Base-by-base conservation (phyloP, 1,140 invertebrate genomes). In the Drosophila saltans region DNA sequence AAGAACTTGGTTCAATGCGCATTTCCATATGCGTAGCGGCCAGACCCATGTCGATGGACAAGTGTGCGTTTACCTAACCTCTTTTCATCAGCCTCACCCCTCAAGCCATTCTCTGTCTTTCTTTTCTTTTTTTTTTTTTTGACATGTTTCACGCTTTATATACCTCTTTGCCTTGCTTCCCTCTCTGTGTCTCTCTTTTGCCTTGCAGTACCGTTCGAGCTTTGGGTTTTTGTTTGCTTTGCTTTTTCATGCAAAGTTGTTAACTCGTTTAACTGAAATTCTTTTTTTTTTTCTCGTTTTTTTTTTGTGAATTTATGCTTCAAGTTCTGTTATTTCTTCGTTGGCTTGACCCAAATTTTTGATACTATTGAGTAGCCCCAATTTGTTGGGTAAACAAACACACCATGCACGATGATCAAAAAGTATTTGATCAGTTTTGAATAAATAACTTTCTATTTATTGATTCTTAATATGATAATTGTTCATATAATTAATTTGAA, bases 201-300 rank as follows among this genome's bases (percentile, higher is more conserved):
- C 52, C 30, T 21, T 33, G 52, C 52, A 26, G 7, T 52, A 24
- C 61, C 75, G 55, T 66, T 67, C 79, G 75, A 64, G 72, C 78
- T 72, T 60, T 82, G 75, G 80, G 75, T 82, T 75, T 83, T 72
- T 86, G 82, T 86, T 88, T 88, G 83, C 67, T 59, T 75, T 68
- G 68, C 72, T 74, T 77, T 84, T 80, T 80, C 84, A 88, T 88
- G 84, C 84, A 89, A 89, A 89, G 84, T 81, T 84, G 84, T 81
- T 90, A 89, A 81, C 84, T 89, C 81, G 84, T 75, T 89, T 81
- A 81, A 75, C 80, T 73, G 67, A 81, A 68, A 78, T 69, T 67
- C 75, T 55, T 70, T 11, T 62, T 45, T 41, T 55, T 33, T 64
- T 52, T 43, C 36, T 64, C n/a, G n/a, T n/a, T n/a, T n/a, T 66